Percentiles rank a stretch among this genome's conserved stretches.
Conservation (phyloP, 2,888 invertebrate species). For the Hypolimnas misippus region DNA sequence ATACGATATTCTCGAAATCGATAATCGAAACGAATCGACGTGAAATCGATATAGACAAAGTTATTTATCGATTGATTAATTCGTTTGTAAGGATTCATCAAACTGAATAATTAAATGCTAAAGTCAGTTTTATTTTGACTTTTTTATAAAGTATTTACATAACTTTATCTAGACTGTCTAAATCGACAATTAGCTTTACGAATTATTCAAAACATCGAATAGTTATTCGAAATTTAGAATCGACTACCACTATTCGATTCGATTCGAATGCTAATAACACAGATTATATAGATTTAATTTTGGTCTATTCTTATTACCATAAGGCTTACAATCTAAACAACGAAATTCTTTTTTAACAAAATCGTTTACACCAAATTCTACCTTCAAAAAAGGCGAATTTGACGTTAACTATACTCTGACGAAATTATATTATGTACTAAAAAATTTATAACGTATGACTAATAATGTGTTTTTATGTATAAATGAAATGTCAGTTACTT, state of each 20-base stretch:
- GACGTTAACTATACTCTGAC: background rate
- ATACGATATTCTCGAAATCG: background rate
- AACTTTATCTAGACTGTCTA: no score
- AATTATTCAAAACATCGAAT: no score
- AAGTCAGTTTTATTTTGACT: no score
- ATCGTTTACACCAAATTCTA: background rate
- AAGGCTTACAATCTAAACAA: slow-evolving; percentile 4
- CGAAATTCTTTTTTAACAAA: background rate
- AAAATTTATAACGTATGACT: background rate
- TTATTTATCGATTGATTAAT: background rate
- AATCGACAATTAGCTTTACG: no score
- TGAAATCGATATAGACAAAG: no score
- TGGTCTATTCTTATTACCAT: background rate
- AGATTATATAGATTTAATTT: background rate
- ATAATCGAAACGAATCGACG: background rate
- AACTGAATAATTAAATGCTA: no score
- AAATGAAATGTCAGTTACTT: background rate
- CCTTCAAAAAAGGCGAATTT: background rate
- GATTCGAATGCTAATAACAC: no score
- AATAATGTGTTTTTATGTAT: background rate
- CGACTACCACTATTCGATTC: no score
- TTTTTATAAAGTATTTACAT: no score
- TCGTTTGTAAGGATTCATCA: background rate
- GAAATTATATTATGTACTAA: background rate
- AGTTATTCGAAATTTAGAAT: no score